Base-by-base conservation (phyloP, 2,888 invertebrate genomes). In the Pachycephus smyrnensis region DNA sequence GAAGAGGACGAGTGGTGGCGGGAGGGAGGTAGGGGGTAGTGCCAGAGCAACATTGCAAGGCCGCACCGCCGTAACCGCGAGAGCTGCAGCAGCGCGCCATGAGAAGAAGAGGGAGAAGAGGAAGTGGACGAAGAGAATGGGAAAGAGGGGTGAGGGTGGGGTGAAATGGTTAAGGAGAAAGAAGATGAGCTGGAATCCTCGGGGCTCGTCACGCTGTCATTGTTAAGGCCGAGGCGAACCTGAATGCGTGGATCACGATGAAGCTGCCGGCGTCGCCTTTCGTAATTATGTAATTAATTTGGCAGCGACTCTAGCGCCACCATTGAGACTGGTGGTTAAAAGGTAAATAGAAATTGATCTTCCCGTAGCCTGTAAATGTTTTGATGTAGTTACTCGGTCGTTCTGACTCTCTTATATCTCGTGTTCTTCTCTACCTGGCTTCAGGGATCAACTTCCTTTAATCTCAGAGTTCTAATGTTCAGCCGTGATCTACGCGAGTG, bases 21-120 rank as follows among this genome's bases (percentile, higher is more conserved):
- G 79, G 81, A 75, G 81, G 76, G 79, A 79, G 78, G 76, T 69
- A 80, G 78, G 76, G 82, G 78, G 78, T 76, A 82, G 80, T 78
- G 80, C 79, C 77, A 82, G 86, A 85, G 86, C 87, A 90, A 87
- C 89, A 89, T 90, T 89, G 89, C 90, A 89, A 89, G 89, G 90
- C 88, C 89, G 88, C 85, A 55, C 23, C 15, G 83, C 76, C 85
- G 86, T 87, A 87, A 87, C 87, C 86, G 85, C 84, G 87, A 84
- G 82, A 86, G 84, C 86, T 85, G 85, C 84, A 82, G 82, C 84
- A 83, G 77, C 77, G 79, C 76, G 79, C 77, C 75, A 37, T 11
- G 71, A 80, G 76, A 55, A 12, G 75, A 35, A 30, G 4, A 36
- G 69, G 32, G 74, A 76, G 33, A 6, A 15, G 69, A 71, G 37